phyloP scores from a whole-genome alignment of 2,113 vertebrate genomes.

The Lota lota region DNA sequence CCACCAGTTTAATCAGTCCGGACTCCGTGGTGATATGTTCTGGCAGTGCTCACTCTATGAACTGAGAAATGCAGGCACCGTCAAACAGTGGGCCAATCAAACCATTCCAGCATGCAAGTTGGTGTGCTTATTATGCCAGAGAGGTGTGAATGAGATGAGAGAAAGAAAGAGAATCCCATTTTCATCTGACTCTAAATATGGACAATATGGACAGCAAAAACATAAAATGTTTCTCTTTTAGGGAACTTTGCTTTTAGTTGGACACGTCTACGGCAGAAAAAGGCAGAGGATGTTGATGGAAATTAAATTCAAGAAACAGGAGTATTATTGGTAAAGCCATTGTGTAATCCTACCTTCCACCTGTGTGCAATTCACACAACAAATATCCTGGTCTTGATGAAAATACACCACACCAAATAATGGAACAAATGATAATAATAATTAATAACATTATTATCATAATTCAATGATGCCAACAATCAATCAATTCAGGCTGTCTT shows the following conservation, averaged over 20 bases:
- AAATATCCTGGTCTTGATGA: conserved; percentile 33
- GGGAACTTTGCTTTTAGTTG: no score
- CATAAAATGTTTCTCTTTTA: no score
- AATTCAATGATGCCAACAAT: conserved; percentile 31
- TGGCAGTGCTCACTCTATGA: conserved; percentile 32
- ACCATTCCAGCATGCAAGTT: conserved; percentile 9
- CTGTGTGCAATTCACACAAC: conserved; percentile 50
- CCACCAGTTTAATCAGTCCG: conserved; percentile 14
- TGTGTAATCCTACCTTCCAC: conserved; percentile 35
- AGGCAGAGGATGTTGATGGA: no score
- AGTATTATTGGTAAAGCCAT: conserved; percentile 16
- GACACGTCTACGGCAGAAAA: no score
- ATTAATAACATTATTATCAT: conserved; percentile 6
- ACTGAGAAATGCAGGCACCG: conserved; percentile 24
- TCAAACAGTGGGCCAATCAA: conserved; percentile 28
- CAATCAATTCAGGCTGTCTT: conserved; percentile 39
- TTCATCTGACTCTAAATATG: no score
- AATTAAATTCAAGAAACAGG: conserved; percentile 14
- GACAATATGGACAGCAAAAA: no score
- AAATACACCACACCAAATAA: conserved; percentile 42
- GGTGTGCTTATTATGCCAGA: conserved; percentile 14
- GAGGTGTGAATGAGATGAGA: not conserved
- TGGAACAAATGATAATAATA: conserved; percentile 25
- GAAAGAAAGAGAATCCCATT: not conserved
- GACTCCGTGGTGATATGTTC: conserved; percentile 15